Percentiles rank a stretch among this genome's conserved stretches.
Conservation (phyloP, 2,888 invertebrate genomes). For the Limnephilus lunatus region DNA sequence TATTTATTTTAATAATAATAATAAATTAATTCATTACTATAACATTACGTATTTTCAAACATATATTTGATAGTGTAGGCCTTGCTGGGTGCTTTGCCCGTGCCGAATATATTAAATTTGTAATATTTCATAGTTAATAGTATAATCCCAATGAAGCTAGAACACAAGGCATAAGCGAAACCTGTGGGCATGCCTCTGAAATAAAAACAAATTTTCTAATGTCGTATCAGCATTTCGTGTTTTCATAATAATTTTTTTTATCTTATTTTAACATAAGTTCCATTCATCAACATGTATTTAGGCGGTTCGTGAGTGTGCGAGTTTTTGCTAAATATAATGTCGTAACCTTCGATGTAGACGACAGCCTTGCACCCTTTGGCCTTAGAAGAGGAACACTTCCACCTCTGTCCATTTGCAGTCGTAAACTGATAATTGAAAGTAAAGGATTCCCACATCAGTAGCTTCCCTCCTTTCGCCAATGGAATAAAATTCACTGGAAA, state of each 20-base stretch:
- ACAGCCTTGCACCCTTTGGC: not conserved
- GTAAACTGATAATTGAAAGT: not conserved
- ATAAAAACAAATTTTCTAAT: not conserved
- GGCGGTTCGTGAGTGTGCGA: not conserved
- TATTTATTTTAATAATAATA: not conserved
- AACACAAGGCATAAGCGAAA: not conserved
- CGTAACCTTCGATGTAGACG: not conserved
- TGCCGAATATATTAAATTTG: too few relatives aligned
- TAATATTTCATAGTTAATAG: not conserved
- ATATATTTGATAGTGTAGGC: too few relatives aligned
- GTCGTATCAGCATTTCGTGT: not conserved
- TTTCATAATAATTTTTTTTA: not conserved
- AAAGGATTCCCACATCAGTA: not conserved
- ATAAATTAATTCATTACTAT: too few relatives aligned
- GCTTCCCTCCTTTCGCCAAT: not conserved
- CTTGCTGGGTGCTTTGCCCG: too few relatives aligned
- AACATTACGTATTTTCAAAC: too few relatives aligned
- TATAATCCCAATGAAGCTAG: not conserved
- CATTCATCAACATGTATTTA: not conserved
- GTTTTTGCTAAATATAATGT: not conserved
- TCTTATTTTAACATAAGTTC: not conserved
- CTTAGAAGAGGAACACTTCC: not conserved
- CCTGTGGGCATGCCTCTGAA: not conserved
- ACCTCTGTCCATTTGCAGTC: not conserved
- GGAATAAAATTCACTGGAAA: not conserved